Evolutionary conservation across 2,113 vertebrate species (phyloP), one percentile per base, ranked within the genome.

Genomic region (Ardeotis arabs): DNA sequence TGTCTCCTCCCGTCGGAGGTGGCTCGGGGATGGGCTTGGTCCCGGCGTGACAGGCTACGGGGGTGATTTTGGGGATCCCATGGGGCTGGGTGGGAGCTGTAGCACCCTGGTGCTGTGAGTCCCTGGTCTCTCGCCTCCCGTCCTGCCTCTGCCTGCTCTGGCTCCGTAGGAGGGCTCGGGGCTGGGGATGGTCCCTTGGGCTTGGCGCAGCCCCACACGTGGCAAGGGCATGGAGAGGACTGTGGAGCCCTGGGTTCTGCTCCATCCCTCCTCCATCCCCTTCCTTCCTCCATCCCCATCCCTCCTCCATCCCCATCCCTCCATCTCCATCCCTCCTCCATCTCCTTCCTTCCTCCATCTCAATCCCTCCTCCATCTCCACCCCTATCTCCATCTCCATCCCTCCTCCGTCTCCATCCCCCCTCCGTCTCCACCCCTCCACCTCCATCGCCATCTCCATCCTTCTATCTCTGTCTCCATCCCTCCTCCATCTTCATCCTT

Each of bases 151-250:
- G 41, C 27, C 68, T 49, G 52, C 9, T 24, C 33, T 24, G 39
- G 59, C 28, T 80, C 68, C 0, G 0, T 4, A 14, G 52, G 18
- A 17, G 67, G 19, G 56, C 20, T 80, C 0, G 0, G 63, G 20
- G 52, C 17, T 56, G 63, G 35, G 49, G 25, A 47, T 2, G 1
- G 27, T 37, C 35, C 29, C 72, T 14, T 4, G 23, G 37, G 58
- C 53, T 86, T 0, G 0, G 37, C 29, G 47, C n/a, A 78, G 56
- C 33, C 47, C 24, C 69, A 17, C 5, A 4, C 0, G 1, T 3
- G 41, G 16, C 44, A 45, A 45, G 44, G 31, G 39, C 7, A 0
- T 50, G 28, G 88, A 49, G n/a, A 15, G 74, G 19, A 60, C 2
- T 53, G 41, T 14, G 41, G 41, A 44, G 62, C 8, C 52, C 28